Conservation (phyloP, 2,797 vertebrate genomes). For the Sebastes oblongus region DNA sequence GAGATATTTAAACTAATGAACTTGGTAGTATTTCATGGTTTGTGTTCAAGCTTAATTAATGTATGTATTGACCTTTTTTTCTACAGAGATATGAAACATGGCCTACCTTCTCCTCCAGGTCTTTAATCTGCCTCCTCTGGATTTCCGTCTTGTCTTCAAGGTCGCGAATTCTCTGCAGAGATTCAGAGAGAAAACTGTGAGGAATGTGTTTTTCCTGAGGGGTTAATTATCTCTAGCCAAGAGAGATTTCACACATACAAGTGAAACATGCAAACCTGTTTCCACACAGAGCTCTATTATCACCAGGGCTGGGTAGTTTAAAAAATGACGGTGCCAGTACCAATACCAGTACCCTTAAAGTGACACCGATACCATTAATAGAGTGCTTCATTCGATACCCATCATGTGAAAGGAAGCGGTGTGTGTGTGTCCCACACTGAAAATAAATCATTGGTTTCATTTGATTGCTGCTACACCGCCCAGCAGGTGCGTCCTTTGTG, state of each 20-base stretch:
- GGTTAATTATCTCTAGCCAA: neutral
- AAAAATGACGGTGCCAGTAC: too few species aligned
- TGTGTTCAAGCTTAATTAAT: neutral
- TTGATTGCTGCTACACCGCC: too few species aligned
- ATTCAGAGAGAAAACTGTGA: neutral
- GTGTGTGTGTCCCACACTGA: too few species aligned
- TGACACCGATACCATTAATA: too few species aligned
- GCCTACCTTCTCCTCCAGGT: conserved; percentile 97
- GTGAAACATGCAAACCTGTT: neutral
- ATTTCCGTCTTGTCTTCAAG: conserved; percentile 99
- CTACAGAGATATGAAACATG: neutral
- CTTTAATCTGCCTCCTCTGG: conserved; percentile 99
- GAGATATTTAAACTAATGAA: neutral
- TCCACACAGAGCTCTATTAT: neutral
- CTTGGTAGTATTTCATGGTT: neutral
- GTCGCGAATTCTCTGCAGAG: conserved; percentile 93
- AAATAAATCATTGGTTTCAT: too few species aligned
- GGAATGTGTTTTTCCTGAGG: neutral
- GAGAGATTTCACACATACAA: neutral
- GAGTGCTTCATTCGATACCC: too few species aligned
- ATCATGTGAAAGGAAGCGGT: too few species aligned
- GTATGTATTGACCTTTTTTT: neutral
- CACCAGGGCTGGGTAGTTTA: neutral
- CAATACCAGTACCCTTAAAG: too few species aligned
- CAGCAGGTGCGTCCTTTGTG: too few species aligned